phyloP scores from a whole-genome alignment of 2,888 invertebrate species.

The Pantelozetes paolii region DNA sequence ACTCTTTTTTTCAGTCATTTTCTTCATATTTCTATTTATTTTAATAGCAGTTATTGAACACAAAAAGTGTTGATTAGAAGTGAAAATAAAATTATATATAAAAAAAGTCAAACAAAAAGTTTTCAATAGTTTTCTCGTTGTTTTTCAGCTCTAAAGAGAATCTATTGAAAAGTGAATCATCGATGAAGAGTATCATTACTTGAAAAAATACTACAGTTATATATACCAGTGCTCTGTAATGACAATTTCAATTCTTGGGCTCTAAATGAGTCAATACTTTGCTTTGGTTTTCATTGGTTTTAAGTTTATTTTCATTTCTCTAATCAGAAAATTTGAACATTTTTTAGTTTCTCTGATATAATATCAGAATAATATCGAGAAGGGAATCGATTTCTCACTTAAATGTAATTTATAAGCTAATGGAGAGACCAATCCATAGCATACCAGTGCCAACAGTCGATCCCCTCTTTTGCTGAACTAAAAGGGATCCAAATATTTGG shows the following conservation, averaged over 20 bases:
- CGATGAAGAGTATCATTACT: conserved; percentile 19
- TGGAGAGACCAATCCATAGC: background rate
- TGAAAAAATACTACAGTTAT: background rate
- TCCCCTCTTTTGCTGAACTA: background rate
- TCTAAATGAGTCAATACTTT: background rate
- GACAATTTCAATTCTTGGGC: conserved; percentile 6
- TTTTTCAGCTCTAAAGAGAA: background rate
- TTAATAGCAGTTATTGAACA: background rate
- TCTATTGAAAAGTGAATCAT: conserved; percentile 23
- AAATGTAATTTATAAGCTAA: conserved; percentile 30
- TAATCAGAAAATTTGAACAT: conserved; percentile 7
- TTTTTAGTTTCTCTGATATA: conserved; percentile 9
- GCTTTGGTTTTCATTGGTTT: background rate
- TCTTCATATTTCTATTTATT: background rate
- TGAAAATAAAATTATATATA: background rate
- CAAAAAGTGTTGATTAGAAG: background rate
- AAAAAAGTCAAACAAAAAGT: background rate
- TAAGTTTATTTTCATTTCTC: background rate
- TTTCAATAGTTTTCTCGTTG: background rate
- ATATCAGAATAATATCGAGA: conserved; percentile 1
- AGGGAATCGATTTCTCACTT: conserved; percentile 31
- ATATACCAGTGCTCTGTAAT: background rate
- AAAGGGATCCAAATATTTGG: background rate
- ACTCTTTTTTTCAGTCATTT: background rate
- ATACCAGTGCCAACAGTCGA: background rate